phyloP scores from a whole-genome alignment of 2,888 invertebrate species.

The Stenchaetothrips biformis region DNA sequence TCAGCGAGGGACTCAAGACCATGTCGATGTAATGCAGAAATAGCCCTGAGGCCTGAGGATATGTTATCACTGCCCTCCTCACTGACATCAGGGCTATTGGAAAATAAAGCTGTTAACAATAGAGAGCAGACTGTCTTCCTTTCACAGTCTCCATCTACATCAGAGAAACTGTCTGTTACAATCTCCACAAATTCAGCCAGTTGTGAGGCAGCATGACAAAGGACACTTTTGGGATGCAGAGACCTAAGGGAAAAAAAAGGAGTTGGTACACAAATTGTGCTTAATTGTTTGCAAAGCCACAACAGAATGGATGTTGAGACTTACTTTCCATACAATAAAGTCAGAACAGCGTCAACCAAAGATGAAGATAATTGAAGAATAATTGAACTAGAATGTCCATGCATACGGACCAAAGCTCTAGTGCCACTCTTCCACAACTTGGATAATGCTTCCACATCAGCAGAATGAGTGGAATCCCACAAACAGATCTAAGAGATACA shows the following conservation, averaged over 20 bases:
- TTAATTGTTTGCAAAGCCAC: neutral
- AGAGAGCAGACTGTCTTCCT: neutral
- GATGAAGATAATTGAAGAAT: neutral
- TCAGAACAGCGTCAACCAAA: neutral
- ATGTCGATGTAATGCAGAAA: neutral
- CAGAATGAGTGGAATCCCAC: neutral
- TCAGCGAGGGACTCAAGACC: neutral
- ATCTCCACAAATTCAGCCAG: neutral
- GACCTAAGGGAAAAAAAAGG: neutral
- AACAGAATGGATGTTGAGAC: neutral
- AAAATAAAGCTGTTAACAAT: neutral
- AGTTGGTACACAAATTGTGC: too few relatives aligned
- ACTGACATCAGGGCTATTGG: neutral
- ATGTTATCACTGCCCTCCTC: neutral
- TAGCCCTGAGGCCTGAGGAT: neutral
- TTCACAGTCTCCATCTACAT: neutral
- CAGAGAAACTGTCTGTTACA: neutral
- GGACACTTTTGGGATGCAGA: neutral
- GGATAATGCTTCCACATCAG: neutral
- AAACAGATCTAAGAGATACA: neutral
- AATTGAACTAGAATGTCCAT: neutral
- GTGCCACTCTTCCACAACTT: neutral
- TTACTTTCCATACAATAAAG: neutral
- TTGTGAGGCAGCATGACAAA: neutral
- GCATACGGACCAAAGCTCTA: neutral